Base-by-base conservation (phyloP, 2,888 invertebrate genomes). In the Miltochrista miniata region DNA sequence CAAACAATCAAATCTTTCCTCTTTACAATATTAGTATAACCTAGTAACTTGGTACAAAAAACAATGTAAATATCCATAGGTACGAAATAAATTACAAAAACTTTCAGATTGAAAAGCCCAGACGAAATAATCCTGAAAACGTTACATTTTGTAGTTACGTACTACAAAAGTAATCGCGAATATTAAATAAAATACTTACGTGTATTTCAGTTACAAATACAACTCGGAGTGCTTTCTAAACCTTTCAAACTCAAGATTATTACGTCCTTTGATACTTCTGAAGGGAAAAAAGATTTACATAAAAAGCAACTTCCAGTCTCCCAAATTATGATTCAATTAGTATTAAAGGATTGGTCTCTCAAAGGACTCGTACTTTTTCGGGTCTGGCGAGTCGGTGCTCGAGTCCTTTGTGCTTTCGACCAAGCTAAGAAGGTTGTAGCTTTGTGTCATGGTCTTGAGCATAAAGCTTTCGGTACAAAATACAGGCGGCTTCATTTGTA, bases 301-400 rank as follows among this genome's bases (percentile, higher is more conserved):
- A 87, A 90, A 90, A 91, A 89, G 88, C 89, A 90, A 90, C 83
- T 89, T 88, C 83, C 78, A 84, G 83, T 81, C 82, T 83, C 75
- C 76, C 73, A 86, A 90, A 91, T 90, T 90, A 91, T 90, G 88
- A 90, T 91, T 90, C 90, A 90, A 91, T 91, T 90, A 91, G 91
- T 88, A 87, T 91, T 90, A 90, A 88, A 86, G 90, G 88, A 88
- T 89, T 88, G 89, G 82, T 73, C 74, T 74, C 81, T 85, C 87
- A 88, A 89, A 88, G 85, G 87, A 81, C 66, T 73, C 71, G 82
- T 81, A 85, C 76, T 87, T 89, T 90, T 90, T 89, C 82, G 87
- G 89, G 88, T 88, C 82, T 76, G 81, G 61, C 74, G 83, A 79
- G 69, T 74, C 57, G 69, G 70, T 82, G 79, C 80, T 69, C 74